Evolutionary conservation across 2,797 vertebrate genomes (phyloP).

Genomic region (Diplodus puntazzo): DNA sequence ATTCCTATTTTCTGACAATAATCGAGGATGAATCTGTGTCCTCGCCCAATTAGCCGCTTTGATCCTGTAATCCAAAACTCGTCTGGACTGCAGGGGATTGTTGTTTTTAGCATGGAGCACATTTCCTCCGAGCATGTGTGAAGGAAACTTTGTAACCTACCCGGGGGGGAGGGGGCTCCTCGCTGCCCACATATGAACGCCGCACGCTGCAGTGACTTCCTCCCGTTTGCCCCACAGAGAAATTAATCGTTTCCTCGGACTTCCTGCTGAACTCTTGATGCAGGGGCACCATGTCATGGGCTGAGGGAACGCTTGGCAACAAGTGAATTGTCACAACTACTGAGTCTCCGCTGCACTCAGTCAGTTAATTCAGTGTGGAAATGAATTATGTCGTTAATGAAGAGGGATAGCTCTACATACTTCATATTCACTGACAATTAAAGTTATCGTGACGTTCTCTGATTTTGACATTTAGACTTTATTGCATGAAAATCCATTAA

Average conservation of each 20-base stretch:
- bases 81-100: constrained; percentile 27
- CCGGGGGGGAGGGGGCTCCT: constrained; percentile 14
- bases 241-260: constrained; percentile 57
- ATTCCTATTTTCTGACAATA: background rate
- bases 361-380: background rate
- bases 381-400: background rate
- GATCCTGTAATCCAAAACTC: constrained; percentile 40
- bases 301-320: background rate
- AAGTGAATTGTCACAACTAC: background rate
- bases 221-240: constrained; percentile 29
- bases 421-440: background rate
- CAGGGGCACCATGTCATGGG: background rate
- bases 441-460: background rate
- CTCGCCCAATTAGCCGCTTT: constrained; percentile 47
- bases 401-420: background rate
- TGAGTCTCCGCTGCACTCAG: background rate
- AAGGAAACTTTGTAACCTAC: constrained; percentile 47
- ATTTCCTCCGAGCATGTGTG: constrained; percentile 38
- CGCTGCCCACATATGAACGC: constrained; percentile 59
- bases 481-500: background rate
- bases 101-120: constrained; percentile 59
- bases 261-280: constrained; percentile 46
- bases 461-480: background rate
- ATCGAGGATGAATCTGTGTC: constrained; percentile 15
- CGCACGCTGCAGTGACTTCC: constrained; percentile 40